phyloP scores from a whole-genome alignment of 2,797 vertebrate genomes.

The Lerista edwardsae region DNA sequence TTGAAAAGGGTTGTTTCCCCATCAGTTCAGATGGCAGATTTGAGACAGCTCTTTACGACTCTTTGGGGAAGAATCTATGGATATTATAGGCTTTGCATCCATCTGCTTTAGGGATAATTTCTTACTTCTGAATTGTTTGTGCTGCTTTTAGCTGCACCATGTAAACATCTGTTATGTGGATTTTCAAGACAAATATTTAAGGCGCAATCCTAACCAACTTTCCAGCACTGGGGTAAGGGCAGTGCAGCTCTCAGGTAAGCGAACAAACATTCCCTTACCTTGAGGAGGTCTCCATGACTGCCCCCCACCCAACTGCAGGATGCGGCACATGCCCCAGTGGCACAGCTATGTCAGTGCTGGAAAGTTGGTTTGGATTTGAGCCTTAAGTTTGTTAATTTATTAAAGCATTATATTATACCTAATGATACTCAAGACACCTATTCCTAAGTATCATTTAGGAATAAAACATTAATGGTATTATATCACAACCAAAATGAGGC shows the following conservation, averaged over 20 bases:
- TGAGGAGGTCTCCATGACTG: too few relatives aligned
- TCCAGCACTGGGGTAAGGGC: too few relatives aligned
- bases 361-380: too few relatives aligned
- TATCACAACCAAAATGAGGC: not conserved
- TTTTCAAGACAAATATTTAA: conserved; percentile 6
- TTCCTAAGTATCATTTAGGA: not conserved
- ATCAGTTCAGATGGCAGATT: not conserved
- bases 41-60: conserved; percentile 13
- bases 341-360: too few relatives aligned
- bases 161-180: not conserved
- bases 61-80: not conserved
- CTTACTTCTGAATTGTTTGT: not conserved
- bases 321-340: too few relatives aligned
- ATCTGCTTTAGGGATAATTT: not conserved
- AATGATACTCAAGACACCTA: not conserved
- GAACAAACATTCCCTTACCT: too few relatives aligned
- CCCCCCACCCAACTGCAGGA: too few relatives aligned
- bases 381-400: too few relatives aligned
- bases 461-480: not conserved
- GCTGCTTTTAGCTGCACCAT: not conserved
- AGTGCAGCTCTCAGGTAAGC: too few relatives aligned
- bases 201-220: too few relatives aligned
- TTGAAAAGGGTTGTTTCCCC: not conserved
- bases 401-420: not conserved
- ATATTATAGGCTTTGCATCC: not conserved